Evolutionary conservation across 2,888 invertebrate genomes (phyloP).

Genomic region (Ligdia adustata): DNA sequence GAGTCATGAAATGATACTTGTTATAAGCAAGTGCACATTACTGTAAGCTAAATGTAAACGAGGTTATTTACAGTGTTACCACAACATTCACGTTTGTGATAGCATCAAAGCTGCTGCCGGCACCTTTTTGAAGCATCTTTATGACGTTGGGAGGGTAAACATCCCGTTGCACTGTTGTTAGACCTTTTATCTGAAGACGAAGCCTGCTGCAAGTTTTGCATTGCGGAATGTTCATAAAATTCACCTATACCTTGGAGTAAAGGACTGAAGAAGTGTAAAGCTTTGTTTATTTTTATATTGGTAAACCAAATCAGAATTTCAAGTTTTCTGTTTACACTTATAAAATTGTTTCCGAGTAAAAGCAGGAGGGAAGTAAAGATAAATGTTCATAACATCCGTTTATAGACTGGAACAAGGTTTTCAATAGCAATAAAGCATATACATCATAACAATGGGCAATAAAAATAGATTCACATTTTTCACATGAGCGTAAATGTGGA

Average conservation of each 20-base stretch:
- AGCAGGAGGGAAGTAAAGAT: too few relatives aligned
- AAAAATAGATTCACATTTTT: constrained; percentile 47
- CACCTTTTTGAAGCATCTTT: constrained; percentile 26
- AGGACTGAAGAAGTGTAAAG: neutral
- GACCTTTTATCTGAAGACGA: neutral
- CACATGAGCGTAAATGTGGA: constrained; percentile 46
- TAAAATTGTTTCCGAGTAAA: too few relatives aligned
- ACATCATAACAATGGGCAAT: constrained; percentile 32
- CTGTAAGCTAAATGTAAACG: constrained; percentile 93
- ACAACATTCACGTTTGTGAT: constrained; percentile 21
- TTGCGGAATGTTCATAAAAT: neutral
- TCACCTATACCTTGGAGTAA: too few relatives aligned
- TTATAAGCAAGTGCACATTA: neutral
- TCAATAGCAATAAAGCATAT: constrained; percentile 31
- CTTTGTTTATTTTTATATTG: too few relatives aligned
- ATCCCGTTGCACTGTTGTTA: constrained; percentile 20
- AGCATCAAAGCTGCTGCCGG: constrained; percentile 20
- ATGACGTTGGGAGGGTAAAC: constrained; percentile 25
- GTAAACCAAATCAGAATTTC: too few relatives aligned
- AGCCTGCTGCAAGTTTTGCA: neutral
- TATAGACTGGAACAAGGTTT: constrained; percentile 25
- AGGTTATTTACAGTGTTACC: constrained; percentile 95
- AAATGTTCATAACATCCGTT: constrained; percentile 8
- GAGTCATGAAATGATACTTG: neutral
- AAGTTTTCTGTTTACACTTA: too few relatives aligned